A percentile compares a stretch with the other conserved stretches of the same genome.
Conservation (phyloP, 2,797 vertebrate species). For the Ctenopoma multispine region DNA sequence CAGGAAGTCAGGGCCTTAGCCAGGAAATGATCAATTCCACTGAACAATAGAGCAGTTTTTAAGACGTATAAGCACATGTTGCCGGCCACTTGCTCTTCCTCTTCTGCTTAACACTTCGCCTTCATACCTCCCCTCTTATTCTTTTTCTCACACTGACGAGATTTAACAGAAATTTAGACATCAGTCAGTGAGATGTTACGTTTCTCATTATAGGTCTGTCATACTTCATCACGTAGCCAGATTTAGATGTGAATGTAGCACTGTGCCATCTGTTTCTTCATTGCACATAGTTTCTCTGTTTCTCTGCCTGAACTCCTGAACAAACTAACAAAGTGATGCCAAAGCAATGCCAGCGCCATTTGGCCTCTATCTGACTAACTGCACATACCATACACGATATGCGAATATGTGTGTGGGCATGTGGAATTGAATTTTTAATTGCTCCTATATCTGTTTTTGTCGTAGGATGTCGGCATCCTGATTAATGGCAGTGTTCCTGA, state of each 20-base stretch:
- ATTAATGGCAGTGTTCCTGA: slow-evolving; percentile 94
- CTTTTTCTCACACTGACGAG: slow-evolving; percentile 66
- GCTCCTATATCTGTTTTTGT: slow-evolving; percentile 26
- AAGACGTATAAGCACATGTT: slow-evolving; percentile 61
- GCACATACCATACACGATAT: slow-evolving; percentile 1
- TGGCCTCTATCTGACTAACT: slow-evolving; percentile 14
- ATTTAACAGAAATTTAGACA: slow-evolving; percentile 60
- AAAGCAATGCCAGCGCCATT: slow-evolving; percentile 33
- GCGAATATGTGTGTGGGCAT: slow-evolving; percentile 7
- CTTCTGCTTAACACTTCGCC: neutral
- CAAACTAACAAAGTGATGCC: slow-evolving; percentile 45
- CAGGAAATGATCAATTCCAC: slow-evolving; percentile 76
- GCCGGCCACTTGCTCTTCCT: slow-evolving; percentile 36
- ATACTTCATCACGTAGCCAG: slow-evolving; percentile 62
- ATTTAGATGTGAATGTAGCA: slow-evolving; percentile 72
- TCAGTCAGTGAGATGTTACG: slow-evolving; percentile 72
- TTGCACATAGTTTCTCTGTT: slow-evolving; percentile 48
- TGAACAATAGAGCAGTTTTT: slow-evolving; percentile 76
- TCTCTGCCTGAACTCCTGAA: slow-evolving; percentile 50
- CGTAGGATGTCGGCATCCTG: slow-evolving; percentile 91
- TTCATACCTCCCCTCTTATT: neutral
- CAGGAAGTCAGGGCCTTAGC: slow-evolving; percentile 72
- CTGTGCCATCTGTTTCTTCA: slow-evolving; percentile 75
- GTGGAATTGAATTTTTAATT: slow-evolving; percentile 28
- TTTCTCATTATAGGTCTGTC: slow-evolving; percentile 76